Percentiles rank a stretch among this genome's conserved stretches.
These are phyloP conservation scores for Mnemiopsis leidyi DNA, from an alignment of 37 sponge, comb jelly and placozoan species.

Conservation along the genomic window DNA sequence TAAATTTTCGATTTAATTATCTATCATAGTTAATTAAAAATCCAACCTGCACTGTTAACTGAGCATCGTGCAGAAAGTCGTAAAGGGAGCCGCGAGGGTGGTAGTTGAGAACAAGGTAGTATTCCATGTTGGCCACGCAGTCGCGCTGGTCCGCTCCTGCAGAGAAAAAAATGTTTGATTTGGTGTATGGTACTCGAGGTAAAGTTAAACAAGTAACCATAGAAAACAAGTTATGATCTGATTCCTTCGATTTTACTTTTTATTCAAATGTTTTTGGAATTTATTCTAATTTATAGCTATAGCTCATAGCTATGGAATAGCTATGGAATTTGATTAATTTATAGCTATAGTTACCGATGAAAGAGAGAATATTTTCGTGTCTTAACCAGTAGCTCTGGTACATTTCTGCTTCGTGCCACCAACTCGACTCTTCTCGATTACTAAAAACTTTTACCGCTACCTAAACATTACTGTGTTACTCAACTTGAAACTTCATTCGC, in stretches of 20 bases:
- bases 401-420: slow-evolving; percentile 65
- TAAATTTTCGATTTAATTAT: too few species aligned
- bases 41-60: background rate
- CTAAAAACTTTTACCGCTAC: slow-evolving; percentile 61
- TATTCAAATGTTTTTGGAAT: too few species aligned
- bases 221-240: too few species aligned
- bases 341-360: slow-evolving; percentile 17
- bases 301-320: too few species aligned
- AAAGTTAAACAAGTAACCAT: too few species aligned
- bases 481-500: too few species aligned
- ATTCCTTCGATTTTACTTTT: too few species aligned
- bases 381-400: slow-evolving; percentile 61
- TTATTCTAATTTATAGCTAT: too few species aligned
- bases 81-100: slow-evolving; percentile 33
- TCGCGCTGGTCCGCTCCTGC: slow-evolving; percentile 47
- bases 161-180: background rate
- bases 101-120: slow-evolving; percentile 34
- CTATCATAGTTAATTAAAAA: too few species aligned
- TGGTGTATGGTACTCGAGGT: too few species aligned
- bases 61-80: slow-evolving; percentile 56
- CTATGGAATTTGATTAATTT: too few species aligned
- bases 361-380: slow-evolving; percentile 57
- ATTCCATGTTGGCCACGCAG: slow-evolving; percentile 51
- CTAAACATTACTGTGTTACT: too few species aligned
- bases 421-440: slow-evolving; percentile 21